Evolutionary conservation across 2,888 invertebrate species (phyloP), one percentile per base, ranked within the genome.

Genomic region (Odontocerum albicorne): DNA sequence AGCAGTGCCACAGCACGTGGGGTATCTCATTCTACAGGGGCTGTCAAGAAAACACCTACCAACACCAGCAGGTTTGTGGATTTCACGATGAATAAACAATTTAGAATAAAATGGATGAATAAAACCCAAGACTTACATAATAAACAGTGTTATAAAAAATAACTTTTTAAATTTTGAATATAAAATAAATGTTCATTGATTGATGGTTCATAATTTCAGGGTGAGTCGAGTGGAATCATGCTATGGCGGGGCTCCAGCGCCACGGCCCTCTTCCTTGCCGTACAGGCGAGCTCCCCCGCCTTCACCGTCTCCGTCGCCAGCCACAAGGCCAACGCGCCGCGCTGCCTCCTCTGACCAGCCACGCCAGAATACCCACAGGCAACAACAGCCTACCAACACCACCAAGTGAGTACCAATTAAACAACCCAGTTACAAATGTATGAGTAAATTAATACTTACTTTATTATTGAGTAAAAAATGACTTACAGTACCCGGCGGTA

Each of bases 231-330:
- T 85, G 61, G 87, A 87, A 69, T 77, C 61, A 67, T 71, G 60
- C 63, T 72, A 64, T 53, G 71, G 21, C 55, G 63, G 27, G 61
- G 69, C n/a, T 70, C 67, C 64, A 79, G 68, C 71, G 72, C 70
- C 10, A 70, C 81, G 88, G 53, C 88, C 88, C 0, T 82, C 86
- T 62, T 87, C 87, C 59, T 70, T 88, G 62, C 87, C 88, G 15
- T 87, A 88, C 69, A 83, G 85, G 15, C 80, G 80, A 32, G 66
- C 72, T 17, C 65, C 72, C 12, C 72, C 76, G 0, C 72, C 79
- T 13, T 68, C 77, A 42, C 72, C 76, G 1, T 72, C 79, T n/a
- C 72, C 76, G 1, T 71, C 79, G n/a, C 68, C 77, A 39, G 40
- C 46, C 1, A 42, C 51, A 8, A 68, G 74, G 13, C 79, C 76